Base-by-base conservation (phyloP, 92 coral and sea anemone genomes). In the Plumapathes pennacea region DNA sequence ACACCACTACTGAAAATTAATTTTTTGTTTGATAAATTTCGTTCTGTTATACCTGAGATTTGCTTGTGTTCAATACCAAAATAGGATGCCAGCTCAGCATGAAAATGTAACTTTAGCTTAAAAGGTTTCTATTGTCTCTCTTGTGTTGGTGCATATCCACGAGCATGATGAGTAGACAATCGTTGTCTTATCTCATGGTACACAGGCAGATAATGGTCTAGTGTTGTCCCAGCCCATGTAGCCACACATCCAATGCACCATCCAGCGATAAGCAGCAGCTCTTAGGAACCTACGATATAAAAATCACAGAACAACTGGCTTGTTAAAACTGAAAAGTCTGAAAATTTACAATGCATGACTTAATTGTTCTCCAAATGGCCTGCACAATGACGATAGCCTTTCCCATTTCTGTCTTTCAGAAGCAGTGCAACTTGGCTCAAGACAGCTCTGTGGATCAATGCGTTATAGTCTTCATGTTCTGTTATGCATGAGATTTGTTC, bases 251-350 rank as follows among this genome's bases (percentile, higher is more conserved):
- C 54, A 60, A 4, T 39, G 46, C 28, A 60, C 49, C 23, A 60
- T 21, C 67, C 67, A 60, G 10, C 67, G 24, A n/a, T 60, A 60
- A 10, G 67, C 67, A 36, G 42, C 54, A 39, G 67, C 50, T 18
- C 63, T 11, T 2, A 32, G n/a, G 2, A 56, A 36, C 43, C 44
- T 56, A 0, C 14, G 25, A 37, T 8, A 37, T 5, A 32, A 4
- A 21, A 23, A 19, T 27, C 24, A 2, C 19, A 13, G 10, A 43
- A 43, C 11, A 9, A 14, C 15, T 18, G 46, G 20, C 20, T 41
- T 18, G 15, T 23, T 14, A 41, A 14, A 14, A 23, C 60, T 52
- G 36, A 15, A 22, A 15, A 20, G 60, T 52, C 15, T 10, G 60
- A 4, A 20, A 10, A 20, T 32, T 23, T 32, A n/a, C n/a, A n/a